Evolutionary conservation across 2,797 vertebrate species (phyloP).

Genomic region (Falco cherrug): DNA sequence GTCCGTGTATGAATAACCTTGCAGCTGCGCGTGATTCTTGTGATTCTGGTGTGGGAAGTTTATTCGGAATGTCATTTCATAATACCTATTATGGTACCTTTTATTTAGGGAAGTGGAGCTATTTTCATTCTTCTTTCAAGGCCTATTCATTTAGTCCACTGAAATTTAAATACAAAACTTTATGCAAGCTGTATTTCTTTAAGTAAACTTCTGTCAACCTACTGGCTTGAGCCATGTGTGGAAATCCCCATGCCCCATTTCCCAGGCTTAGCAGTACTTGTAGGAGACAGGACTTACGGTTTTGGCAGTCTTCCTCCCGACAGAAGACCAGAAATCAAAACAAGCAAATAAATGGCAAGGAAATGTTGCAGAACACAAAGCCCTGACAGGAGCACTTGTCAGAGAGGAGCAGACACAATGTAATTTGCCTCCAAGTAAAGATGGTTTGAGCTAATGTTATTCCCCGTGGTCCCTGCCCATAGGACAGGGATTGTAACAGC

Average conservation of each 20-base stretch:
- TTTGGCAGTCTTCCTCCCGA: slow-evolving; percentile 49
- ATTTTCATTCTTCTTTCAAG: background rate
- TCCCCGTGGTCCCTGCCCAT: background rate
- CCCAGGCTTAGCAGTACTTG: background rate
- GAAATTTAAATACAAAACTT: background rate
- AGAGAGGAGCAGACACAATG: background rate
- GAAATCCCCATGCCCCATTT: background rate
- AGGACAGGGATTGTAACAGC: background rate
- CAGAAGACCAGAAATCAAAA: slow-evolving; percentile 65
- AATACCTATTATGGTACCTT: background rate
- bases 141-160: background rate
- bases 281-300: slow-evolving; percentile 39
- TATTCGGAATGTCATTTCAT: background rate
- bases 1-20: background rate
- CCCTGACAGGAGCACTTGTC: slow-evolving; percentile 41
- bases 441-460: background rate
- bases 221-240: background rate
- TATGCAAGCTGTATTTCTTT: background rate
- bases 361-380: slow-evolving; percentile 61
- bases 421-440: background rate
- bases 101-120: background rate
- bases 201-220: background rate
- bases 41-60: background rate
- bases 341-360: slow-evolving; percentile 64
- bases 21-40: background rate